A percentile compares a stretch with the other conserved stretches of the same genome.
Conservation (phyloP, 2,113 vertebrate species). For the Falcunculus frontatus region DNA sequence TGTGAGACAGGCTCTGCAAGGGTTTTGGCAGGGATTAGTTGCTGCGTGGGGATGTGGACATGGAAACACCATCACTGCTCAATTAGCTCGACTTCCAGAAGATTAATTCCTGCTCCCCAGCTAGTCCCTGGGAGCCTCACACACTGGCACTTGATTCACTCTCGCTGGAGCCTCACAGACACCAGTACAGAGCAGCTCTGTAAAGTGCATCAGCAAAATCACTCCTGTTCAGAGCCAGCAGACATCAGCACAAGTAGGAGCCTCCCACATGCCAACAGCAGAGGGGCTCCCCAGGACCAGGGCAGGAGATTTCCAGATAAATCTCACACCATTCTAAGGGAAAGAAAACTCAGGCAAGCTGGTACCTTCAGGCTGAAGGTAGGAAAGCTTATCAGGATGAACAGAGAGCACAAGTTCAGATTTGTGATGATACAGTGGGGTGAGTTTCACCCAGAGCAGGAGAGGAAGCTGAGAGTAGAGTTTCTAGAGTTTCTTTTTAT, state of each 20-base stretch:
- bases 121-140: neutral
- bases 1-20: neutral
- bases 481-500: neutral
- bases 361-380: too few species aligned
- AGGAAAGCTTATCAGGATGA: neutral
- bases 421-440: neutral
- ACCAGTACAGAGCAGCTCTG: accelerated
- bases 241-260: neutral
- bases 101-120: neutral
- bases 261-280: accelerated
- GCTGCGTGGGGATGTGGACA: accelerated
- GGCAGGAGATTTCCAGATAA: neutral
- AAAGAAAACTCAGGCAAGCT: neutral
- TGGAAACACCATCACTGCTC: neutral
- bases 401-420: neutral
- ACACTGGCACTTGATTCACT: accelerated
- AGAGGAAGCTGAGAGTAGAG: neutral
- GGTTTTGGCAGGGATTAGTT: neutral
- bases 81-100: neutral
- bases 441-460: neutral
- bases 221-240: accelerated
- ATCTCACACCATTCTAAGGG: accelerated
- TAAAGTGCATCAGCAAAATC: accelerated
- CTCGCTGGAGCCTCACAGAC: neutral
- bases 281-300: neutral